Evolutionary conservation across 2,113 vertebrate species (phyloP), one percentile per base, ranked within the genome.

Genomic region (Clarias magur): DNA sequence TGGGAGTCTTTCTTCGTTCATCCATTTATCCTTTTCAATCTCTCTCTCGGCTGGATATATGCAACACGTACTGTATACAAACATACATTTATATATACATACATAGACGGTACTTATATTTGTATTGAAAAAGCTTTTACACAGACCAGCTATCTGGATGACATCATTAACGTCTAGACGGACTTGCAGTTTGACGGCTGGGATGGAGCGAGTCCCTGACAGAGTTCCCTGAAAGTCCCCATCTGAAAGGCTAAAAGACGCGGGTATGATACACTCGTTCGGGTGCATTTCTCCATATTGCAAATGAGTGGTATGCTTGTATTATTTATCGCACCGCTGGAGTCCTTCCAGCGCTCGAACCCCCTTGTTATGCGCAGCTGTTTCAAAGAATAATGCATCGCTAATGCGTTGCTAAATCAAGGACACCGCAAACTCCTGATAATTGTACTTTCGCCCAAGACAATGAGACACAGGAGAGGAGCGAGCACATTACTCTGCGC

Each of bases 401-500:
- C 62, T 86, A 68, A 81, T 62, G 79, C 12, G 30, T 25, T 57
- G 30, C 30, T 70, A 82, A 53, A 83, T 63, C 80, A 87, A 76
- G 70, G 68, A 53, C 59, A 75, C 86, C 30, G 30, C 86, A 80
- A 82, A 63, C 68, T 80, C 17, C 56, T 86, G 80, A 75, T 87
- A 62, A 83, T 62, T 56, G 70, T 78, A 56, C 86, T 67, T 42
- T 21, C 48, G 72, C 60, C 59, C 86, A 87, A 62, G 80, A 87
- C 48, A 63, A 83, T 10, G 65, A 86, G 89, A 56, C 82, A 84
- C 84, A 75, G 9, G 48, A 90, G 84, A 86, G 84, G 84, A 84
- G 57, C 23, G 48, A 76, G 68, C 80, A 48, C 63, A 81, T 34
- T 48, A 60, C 67, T 63, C 82, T 68, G 67, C 25, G 13, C 38